phyloP scores from a whole-genome alignment of 2,113 vertebrate species.

The Myotis brandtii region DNA sequence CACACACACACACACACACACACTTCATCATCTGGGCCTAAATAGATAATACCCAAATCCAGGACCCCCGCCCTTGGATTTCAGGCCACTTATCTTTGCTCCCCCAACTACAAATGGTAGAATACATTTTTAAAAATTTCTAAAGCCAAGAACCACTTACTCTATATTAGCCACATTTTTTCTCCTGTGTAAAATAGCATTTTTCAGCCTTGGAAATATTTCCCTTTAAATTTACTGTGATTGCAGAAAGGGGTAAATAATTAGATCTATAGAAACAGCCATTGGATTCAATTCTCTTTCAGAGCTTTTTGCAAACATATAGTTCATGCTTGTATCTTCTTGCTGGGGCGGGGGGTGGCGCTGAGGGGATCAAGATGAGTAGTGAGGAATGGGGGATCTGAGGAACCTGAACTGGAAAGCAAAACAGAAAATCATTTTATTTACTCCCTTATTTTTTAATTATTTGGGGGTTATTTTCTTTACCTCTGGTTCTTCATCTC shows the following conservation, averaged over 20 bases:
- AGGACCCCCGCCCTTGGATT: not conserved
- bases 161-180: constrained; percentile 17
- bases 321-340: not conserved
- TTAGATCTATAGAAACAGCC: constrained; percentile 3
- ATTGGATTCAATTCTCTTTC: not conserved
- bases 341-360: not conserved
- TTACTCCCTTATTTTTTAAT: constrained; percentile 30
- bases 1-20: not conserved
- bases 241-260: constrained; percentile 39
- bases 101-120: not conserved
- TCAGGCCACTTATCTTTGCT: constrained; percentile 2
- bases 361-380: not conserved
- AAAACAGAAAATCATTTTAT: constrained; percentile 19
- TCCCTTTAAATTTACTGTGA: constrained; percentile 46
- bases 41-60: constrained; percentile 27
- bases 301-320: not conserved
- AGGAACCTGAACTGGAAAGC: not conserved
- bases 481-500: constrained; percentile 22
- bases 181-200: not conserved
- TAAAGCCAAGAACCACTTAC: not conserved
- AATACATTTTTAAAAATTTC: not conserved
- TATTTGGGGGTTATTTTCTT: constrained; percentile 46
- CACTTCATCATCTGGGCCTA: not conserved
- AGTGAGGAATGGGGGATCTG: not conserved
- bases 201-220: constrained; percentile 51